A percentile compares a stretch with the other conserved stretches of the same genome.
These are phyloP conservation scores for Acrocephalus arundinaceus DNA, from an alignment of 2,113 vertebrate species.

Conservation along the genomic window DNA sequence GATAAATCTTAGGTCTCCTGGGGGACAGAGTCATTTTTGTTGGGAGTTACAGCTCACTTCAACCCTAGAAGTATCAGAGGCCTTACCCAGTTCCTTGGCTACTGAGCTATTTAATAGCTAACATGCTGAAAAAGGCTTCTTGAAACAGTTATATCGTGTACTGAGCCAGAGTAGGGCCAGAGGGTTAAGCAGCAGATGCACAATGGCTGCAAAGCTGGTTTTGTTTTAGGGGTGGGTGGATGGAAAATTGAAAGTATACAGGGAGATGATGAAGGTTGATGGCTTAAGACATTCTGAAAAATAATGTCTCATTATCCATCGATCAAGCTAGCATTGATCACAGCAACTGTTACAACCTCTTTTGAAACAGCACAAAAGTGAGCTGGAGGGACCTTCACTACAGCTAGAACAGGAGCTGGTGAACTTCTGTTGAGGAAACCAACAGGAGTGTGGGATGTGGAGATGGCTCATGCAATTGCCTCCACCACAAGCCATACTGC, in stretches of 20 bases:
- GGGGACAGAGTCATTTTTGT: neutral
- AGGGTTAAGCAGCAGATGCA: neutral
- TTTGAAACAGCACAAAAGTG: neutral
- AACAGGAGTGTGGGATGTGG: neutral
- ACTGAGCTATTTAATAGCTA: neutral
- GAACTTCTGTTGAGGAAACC: neutral
- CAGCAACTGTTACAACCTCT: neutral
- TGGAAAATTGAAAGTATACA: neutral
- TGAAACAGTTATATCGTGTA: neutral
- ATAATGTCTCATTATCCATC: neutral
- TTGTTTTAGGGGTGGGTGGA: neutral
- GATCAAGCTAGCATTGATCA: neutral
- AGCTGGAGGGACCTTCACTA: neutral
- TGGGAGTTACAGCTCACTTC: neutral
- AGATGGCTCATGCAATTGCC: neutral
- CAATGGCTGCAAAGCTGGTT: neutral
- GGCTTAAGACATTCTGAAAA: neutral
- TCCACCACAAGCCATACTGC: neutral
- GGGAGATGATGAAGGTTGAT: neutral
- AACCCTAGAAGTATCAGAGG: neutral
- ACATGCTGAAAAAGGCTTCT: neutral
- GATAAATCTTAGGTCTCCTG: neutral
- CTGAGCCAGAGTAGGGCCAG: neutral
- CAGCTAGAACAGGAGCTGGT: neutral
- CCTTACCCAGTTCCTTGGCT: neutral